Evolutionary conservation across 2,113 vertebrate species (phyloP).

Genomic region (Enhydra lutris): DNA sequence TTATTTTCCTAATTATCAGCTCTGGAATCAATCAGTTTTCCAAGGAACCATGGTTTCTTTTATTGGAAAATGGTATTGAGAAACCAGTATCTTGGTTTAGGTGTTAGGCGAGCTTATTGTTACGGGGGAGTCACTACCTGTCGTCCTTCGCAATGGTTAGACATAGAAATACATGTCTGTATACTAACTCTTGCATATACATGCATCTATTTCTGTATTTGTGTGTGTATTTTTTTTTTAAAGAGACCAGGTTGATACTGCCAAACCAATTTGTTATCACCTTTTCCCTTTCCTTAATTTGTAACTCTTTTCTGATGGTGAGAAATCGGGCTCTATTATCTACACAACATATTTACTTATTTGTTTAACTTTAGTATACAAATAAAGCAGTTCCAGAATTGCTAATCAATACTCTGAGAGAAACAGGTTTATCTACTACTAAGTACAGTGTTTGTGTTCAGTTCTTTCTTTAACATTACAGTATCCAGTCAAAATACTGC

Average conservation of each 20-base stretch:
- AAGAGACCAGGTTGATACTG: not conserved
- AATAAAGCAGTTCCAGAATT: not conserved
- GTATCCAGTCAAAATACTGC: not conserved
- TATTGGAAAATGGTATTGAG: not conserved
- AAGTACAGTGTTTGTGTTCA: not conserved
- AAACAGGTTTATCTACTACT: not conserved
- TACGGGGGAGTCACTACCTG: not conserved
- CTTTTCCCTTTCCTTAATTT: not conserved
- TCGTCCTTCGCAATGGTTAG: not conserved
- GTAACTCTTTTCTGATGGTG: not conserved
- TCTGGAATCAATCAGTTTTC: not conserved
- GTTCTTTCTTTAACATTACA: not conserved
- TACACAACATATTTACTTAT: not conserved
- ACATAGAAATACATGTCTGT: not conserved
- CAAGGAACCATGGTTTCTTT: not conserved
- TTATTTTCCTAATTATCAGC: not conserved
- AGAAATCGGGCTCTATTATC: not conserved
- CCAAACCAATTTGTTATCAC: not conserved
- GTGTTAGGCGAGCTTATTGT: not conserved
- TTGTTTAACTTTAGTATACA: not conserved
- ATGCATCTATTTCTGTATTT: not conserved
- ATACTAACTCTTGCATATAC: not conserved
- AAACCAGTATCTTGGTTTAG: not conserved
- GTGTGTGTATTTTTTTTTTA: not conserved
- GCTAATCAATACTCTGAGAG: not conserved